Base-by-base conservation (phyloP, 2,888 invertebrate genomes). In the Ecliptopera silaceata region DNA sequence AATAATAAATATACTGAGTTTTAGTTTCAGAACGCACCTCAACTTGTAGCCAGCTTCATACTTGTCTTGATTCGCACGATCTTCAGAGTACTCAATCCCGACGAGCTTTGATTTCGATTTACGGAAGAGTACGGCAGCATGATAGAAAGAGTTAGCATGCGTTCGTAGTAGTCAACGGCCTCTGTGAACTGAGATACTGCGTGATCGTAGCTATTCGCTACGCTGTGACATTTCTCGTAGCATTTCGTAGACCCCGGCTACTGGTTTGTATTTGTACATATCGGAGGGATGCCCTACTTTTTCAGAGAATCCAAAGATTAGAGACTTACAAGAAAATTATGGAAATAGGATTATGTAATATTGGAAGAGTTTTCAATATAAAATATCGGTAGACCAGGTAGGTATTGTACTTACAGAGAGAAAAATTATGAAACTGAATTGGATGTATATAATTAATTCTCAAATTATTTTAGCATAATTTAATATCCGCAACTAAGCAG, bases 41-140 rank as follows among this genome's bases (percentile, higher is more conserved):
- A 38, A 76, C 71, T 68, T 72, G 76, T 68, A 49, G 56, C 75
- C 75, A 53, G 75, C 87, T 90, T 91, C 88, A 83, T 70, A 59
- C 61, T 56, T 43, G 62, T 77, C 50, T 59, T 66, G 59, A 63
- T 72, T 56, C 71, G 73, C 65, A 61, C 72, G 68, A 88, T 83
- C 86, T 88, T 91, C 90, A 86, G 68, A 50, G 59, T 74, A 75
- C 74, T 88, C 74, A 83, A 83, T 85, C 84, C 81, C 87, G 84
- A 87, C 84, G 90, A 90, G 91, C 89, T 89, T 91, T 89, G 90
- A 91, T 90, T 91, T 91, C 91, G 90, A 91, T 91, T 91, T 86
- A 90, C 78, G 83, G 89, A 90, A 87, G 88, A 90, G 91, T 87
- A 70, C 79, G 74, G 87, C 79, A 73, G 74, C 67, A 77, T 63